Conservation (phyloP, 2,113 vertebrate species). For the Xiphorhynchus elegans region DNA sequence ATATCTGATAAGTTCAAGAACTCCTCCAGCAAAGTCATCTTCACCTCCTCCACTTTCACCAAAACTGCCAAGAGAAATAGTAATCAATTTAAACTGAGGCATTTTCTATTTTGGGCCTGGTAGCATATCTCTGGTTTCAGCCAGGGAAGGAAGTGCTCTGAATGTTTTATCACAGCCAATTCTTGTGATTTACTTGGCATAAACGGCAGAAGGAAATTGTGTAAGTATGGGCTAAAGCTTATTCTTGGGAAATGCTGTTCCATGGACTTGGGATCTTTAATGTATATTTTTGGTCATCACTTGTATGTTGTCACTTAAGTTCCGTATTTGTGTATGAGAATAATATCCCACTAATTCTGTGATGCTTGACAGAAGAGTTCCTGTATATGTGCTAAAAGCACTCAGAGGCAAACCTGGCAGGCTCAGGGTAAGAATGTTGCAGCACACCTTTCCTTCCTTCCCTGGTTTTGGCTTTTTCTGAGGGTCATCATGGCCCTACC, state of each 20-base stretch:
- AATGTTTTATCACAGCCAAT: neutral
- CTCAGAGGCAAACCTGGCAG: neutral
- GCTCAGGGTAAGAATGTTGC: neutral
- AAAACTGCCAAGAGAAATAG: neutral
- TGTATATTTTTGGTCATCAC: neutral
- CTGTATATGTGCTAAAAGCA: neutral
- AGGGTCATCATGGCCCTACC: neutral
- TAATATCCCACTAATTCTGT: neutral
- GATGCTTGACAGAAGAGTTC: neutral
- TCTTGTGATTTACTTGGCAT: constrained; percentile 31
- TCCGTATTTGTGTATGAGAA: neutral
- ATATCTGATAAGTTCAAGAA: neutral
- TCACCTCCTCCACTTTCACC: neutral
- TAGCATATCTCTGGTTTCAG: constrained; percentile 9
- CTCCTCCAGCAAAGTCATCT: neutral
- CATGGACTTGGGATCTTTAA: neutral
- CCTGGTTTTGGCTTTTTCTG: neutral
- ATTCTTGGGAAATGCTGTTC: constrained; percentile 3
- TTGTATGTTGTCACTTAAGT: neutral
- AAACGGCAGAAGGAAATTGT: neutral
- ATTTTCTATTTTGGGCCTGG: neutral
- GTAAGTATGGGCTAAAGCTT: constrained; percentile 2
- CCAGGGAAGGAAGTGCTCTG: constrained; percentile 1
- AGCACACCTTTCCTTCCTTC: neutral
- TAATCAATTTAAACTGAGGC: neutral